phyloP scores from a whole-genome alignment of 2,888 invertebrate genomes.

The Eupithecia pulchellata region DNA sequence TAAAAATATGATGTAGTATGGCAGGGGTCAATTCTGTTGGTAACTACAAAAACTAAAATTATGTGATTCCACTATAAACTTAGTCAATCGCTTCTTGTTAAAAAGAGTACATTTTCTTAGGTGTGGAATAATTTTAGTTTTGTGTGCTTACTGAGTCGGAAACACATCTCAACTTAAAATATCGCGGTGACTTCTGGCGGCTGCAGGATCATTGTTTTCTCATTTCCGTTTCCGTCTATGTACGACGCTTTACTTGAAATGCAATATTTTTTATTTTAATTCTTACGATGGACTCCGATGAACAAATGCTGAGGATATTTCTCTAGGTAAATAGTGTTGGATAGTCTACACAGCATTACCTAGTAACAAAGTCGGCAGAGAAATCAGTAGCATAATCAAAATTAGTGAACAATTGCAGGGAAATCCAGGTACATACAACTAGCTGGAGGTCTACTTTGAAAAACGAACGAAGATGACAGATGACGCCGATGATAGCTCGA shows the following conservation, averaged over 20 bases:
- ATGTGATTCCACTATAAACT: too few relatives aligned
- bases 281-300: conserved; percentile 19
- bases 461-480: too few relatives aligned
- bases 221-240: conserved; percentile 9
- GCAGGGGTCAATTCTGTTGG: too few relatives aligned
- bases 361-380: neutral
- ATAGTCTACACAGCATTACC: neutral
- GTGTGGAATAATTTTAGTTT: neutral
- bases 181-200: neutral
- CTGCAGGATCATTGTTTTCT: neutral
- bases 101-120: neutral
- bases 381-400: neutral
- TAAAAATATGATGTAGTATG: too few relatives aligned
- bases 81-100: too few relatives aligned
- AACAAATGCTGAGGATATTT: neutral
- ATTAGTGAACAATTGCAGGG: too few relatives aligned
- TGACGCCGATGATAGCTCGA: too few relatives aligned
- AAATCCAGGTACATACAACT: too few relatives aligned
- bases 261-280: conserved; percentile 27
- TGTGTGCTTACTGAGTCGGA: neutral
- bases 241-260: conserved; percentile 16
- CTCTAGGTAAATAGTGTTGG: neutral
- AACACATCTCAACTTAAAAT: neutral
- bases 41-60: too few relatives aligned
- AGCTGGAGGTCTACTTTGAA: too few relatives aligned